These are phyloP conservation scores for Sprattus sprattus DNA, from an alignment of 2,113 vertebrate species.

Conservation along the genomic window DNA sequence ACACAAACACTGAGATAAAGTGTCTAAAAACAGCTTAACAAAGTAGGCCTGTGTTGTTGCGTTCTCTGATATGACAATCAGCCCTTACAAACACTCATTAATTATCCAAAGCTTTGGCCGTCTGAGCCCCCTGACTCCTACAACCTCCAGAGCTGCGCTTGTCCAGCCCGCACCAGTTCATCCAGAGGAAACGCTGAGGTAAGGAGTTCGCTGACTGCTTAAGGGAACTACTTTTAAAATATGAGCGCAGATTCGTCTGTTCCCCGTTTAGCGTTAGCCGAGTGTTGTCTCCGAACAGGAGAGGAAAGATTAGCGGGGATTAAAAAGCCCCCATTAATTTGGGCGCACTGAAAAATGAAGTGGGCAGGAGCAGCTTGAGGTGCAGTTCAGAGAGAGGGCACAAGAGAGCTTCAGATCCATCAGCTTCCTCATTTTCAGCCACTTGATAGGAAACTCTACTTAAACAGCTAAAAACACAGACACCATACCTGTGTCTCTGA, in stretches of 20 bases:
- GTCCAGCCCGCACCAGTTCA: conserved; percentile 23
- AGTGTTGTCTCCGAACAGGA: conserved; percentile 6
- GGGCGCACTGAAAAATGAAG: conserved; percentile 44
- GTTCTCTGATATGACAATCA: conserved; percentile 8
- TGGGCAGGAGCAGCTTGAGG: conserved; percentile 48
- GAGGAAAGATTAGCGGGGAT: conserved; percentile 57
- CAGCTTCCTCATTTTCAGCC: not conserved
- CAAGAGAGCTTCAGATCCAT: conserved; percentile 2
- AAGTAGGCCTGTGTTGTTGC: conserved; percentile 13
- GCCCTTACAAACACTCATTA: conserved; percentile 28
- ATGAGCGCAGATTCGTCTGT: not conserved
- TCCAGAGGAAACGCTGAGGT: conserved; percentile 33
- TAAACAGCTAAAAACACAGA: not conserved
- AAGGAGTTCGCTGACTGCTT: conserved; percentile 15
- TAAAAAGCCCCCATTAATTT: conserved; percentile 62
- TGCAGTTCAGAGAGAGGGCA: conserved; percentile 55
- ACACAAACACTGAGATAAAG: conserved; percentile 21
- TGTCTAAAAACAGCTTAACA: conserved; percentile 29
- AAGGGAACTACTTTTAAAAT: not conserved
- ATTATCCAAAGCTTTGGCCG: not conserved
- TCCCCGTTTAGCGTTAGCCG: not conserved
- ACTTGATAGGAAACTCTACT: not conserved
- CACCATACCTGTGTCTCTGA: not conserved
- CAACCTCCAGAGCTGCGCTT: conserved; percentile 28
- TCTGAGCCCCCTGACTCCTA: conserved; percentile 17